Evolutionary conservation across 2,797 vertebrate species (phyloP).

Genomic region (Margarornis squamiger): DNA sequence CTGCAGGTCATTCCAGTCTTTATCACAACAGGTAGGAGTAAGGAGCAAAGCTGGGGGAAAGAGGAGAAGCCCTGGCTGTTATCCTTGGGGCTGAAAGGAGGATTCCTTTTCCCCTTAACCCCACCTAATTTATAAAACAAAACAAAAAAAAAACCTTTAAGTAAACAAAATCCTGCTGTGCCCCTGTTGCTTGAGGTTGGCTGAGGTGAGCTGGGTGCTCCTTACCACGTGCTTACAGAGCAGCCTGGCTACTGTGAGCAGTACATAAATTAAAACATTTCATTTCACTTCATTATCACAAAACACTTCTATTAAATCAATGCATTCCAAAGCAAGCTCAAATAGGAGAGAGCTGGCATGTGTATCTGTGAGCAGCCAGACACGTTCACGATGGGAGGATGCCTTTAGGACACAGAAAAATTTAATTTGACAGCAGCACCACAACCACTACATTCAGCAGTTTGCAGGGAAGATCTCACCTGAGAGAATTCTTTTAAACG

Average conservation of each 20-base stretch:
- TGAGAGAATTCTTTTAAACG: not conserved
- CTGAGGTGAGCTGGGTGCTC: not conserved
- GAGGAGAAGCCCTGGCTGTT: not conserved
- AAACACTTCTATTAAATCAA: not conserved
- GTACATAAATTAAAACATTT: not conserved
- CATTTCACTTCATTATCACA: not conserved
- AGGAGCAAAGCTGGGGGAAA: not conserved
- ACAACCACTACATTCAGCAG: not conserved
- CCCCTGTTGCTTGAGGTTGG: not conserved
- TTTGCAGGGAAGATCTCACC: not conserved
- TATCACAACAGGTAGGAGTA: not conserved
- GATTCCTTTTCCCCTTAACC: not conserved
- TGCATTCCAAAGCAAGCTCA: not conserved
- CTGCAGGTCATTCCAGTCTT: not conserved
- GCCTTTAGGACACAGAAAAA: constrained; percentile 28
- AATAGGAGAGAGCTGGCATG: not conserved
- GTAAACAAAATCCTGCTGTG: not conserved
- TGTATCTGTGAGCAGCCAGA: not conserved
- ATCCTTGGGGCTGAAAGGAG: not conserved
- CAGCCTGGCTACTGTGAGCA: not conserved
- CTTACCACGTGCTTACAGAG: not conserved
- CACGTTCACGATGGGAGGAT: not conserved
- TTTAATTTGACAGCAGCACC: constrained; percentile 18
- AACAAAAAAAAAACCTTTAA: not conserved
- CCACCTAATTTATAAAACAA: no score